phyloP scores from a whole-genome alignment of 2,113 vertebrate species.

The Emberiza fucata region DNA sequence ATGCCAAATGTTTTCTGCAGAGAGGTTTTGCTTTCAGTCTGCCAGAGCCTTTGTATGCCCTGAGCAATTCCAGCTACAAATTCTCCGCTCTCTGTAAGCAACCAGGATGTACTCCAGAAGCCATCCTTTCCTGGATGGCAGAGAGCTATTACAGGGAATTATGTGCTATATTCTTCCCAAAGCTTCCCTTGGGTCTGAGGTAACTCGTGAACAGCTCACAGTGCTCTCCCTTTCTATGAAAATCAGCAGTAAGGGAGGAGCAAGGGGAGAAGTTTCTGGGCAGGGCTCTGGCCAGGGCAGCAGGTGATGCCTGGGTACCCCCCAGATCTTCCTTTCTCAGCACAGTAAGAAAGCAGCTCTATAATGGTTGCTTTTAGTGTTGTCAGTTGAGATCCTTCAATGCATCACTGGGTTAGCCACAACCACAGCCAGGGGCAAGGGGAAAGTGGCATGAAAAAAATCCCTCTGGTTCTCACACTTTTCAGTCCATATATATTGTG shows the following conservation, averaged over 20 bases:
- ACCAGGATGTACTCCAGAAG: background rate
- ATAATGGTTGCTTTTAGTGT: background rate
- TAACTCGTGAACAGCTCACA: accelerated
- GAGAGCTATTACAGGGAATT: background rate
- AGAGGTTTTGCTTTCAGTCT: background rate
- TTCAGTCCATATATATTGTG: background rate
- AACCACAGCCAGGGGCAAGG: background rate
- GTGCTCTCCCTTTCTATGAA: background rate
- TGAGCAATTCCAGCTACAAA: background rate
- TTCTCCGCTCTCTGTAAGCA: accelerated
- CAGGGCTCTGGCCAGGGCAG: background rate
- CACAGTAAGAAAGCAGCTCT: background rate
- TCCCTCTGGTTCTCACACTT: background rate
- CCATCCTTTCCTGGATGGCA: background rate
- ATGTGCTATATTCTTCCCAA: background rate
- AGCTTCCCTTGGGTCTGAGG: background rate
- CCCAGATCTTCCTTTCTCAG: background rate
- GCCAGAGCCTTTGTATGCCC: background rate
- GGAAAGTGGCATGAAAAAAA: background rate
- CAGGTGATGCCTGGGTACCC: background rate
- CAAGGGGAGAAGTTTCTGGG: background rate
- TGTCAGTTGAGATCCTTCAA: background rate
- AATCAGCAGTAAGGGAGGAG: accelerated
- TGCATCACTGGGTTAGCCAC: background rate
- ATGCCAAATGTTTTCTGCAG: background rate